Percentiles rank a stretch among this genome's conserved stretches.
phyloP scores from a whole-genome alignment of 2,797 vertebrate genomes.

The Halcyon chelicuti region DNA sequence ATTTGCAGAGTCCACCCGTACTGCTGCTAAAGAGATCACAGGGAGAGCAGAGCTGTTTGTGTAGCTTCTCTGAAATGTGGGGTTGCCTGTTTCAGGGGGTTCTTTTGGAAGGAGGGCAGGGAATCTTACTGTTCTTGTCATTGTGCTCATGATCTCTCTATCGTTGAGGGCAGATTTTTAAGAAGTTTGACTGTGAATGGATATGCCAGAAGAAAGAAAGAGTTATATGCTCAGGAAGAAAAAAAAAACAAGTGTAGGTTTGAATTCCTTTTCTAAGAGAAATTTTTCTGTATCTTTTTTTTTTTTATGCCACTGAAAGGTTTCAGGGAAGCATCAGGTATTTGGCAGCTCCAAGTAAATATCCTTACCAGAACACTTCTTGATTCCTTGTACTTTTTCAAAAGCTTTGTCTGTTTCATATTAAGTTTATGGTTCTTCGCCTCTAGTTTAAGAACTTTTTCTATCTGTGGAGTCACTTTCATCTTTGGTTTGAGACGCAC shows the following conservation, averaged over 20 bases:
- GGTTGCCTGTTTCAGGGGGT: background rate
- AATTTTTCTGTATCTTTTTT: background rate
- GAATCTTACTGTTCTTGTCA: background rate
- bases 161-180: background rate
- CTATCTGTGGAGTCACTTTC: constrained; percentile 80
- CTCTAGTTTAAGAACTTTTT: constrained; percentile 82
- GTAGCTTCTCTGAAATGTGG: background rate
- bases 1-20: background rate
- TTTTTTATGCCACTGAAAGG: background rate
- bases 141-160: background rate
- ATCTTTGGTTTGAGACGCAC: constrained; percentile 88
- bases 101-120: background rate
- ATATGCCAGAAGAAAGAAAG: background rate
- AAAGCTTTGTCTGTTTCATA: constrained; percentile 83
- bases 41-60: background rate
- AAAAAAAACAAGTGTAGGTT: background rate
- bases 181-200: background rate
- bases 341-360: background rate
- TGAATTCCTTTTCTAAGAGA: background rate
- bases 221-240: too few relatives aligned
- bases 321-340: background rate
- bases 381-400: constrained; percentile 85
- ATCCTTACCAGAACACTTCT: constrained; percentile 87
- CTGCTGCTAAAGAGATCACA: background rate
- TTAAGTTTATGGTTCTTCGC: constrained; percentile 82